Conservation (phyloP, 2,888 invertebrate genomes). For the Agriopis leucophaearia region DNA sequence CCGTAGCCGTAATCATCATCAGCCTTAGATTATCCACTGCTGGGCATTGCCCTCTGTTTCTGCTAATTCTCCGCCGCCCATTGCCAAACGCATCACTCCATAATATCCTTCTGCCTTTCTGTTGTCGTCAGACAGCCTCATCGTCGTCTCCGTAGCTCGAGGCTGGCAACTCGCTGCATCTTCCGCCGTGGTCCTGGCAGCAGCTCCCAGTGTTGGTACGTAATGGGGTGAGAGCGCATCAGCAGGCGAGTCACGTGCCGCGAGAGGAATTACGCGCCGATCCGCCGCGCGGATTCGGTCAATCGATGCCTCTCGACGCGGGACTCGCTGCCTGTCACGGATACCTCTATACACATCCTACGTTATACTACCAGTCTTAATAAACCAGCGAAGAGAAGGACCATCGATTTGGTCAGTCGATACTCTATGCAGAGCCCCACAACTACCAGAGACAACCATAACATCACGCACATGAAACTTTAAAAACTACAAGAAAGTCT, state of each 20-base stretch:
- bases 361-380: background rate
- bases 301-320: constrained; percentile 72
- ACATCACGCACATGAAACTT: no score
- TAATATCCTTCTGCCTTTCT: background rate
- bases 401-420: no score
- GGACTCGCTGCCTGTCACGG: constrained; percentile 38
- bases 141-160: background rate
- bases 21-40: background rate
- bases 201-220: constrained; percentile 42
- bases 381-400: no score
- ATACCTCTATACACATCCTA: constrained; percentile 5
- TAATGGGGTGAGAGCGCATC: constrained; percentile 74
- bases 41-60: background rate
- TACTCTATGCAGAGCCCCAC: no score
- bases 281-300: constrained; percentile 78
- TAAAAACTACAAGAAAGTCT: no score
- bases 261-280: constrained; percentile 78
- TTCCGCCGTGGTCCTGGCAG: background rate
- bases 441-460: no score
- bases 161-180: background rate
- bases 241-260: constrained; percentile 78
- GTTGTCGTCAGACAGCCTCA: background rate
- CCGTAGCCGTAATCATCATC: background rate
- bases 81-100: background rate
- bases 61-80: background rate